Evolutionary conservation across 2,113 vertebrate genomes (phyloP), one percentile per base, ranked within the genome.

Genomic region (Acanthochromis polyacanthus): DNA sequence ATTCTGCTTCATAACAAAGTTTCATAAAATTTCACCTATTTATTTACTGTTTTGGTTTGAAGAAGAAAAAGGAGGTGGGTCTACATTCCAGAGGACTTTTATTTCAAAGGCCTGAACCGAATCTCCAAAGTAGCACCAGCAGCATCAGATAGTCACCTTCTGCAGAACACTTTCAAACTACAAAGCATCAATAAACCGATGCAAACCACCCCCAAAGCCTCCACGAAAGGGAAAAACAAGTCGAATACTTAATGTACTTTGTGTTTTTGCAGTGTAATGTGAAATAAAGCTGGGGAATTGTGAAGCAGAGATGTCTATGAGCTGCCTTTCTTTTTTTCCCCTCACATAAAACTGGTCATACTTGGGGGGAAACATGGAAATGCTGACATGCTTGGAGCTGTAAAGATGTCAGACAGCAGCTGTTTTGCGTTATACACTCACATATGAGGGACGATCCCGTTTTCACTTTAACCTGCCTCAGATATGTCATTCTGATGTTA

Each of bases 341-440:
- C 25, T 48, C 0, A 5, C 16, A 60, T 19, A 56, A 58, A 46
- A 62, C 11, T 63, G 9, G 14, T 50, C 0, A 0, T 4, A 8
- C 12, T 16, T 17, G 40, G 28, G 56, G 71, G 61, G 45, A 71
- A 71, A 73, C 52, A 70, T 69, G 17, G 4, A 85, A 81, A 60
- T 50, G 79, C 78, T 86, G 89, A 90, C 82, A 75, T 28, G 72
- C 52, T 70, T 61, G 23, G 19, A n/a, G n/a, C 57, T 51, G 50
- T 61, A 71, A 81, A 83, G 46, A 46, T 28, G 8, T 78, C 32
- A 61, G 64, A n/a, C 76, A 63, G 69, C 64, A 75, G 63, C 69
- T 93, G 90, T 90, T 91, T 80, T 79, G 87, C 69, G 9, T 91
- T 89, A 88, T 66, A 89, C 84, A 80, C 55, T 51, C 56, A 60